phyloP scores from a whole-genome alignment of 2,888 invertebrate species.

The Lepetodrilus schrolli region DNA sequence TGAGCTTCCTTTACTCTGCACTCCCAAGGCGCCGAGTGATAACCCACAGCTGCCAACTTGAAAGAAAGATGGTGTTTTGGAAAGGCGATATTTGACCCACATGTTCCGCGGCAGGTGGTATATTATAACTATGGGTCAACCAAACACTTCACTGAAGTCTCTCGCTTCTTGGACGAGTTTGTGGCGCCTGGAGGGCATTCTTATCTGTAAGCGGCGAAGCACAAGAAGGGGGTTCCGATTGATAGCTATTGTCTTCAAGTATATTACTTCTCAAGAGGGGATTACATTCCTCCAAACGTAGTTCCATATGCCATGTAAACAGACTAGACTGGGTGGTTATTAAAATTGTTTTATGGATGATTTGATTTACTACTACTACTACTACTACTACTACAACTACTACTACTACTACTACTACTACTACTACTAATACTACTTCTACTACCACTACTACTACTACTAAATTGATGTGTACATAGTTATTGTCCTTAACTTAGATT shows the following conservation, averaged over 20 bases:
- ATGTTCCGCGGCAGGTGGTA: conserved; percentile 3
- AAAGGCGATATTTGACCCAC: conserved; percentile 21
- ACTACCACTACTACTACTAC: too few species aligned
- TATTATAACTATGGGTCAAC: conserved; percentile 13
- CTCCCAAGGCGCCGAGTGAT: not conserved
- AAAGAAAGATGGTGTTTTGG: conserved; percentile 10
- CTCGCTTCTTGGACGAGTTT: not conserved
- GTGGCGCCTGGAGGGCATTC: not conserved
- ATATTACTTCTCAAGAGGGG: too few species aligned
- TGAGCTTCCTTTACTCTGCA: not conserved
- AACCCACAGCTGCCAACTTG: not conserved
- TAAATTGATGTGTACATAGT: too few species aligned
- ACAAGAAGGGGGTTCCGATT: not conserved
- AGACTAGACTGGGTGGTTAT: too few species aligned
- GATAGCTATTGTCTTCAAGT: not conserved
- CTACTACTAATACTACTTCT: too few species aligned
- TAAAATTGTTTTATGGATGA: too few species aligned
- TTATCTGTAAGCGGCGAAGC: not conserved
- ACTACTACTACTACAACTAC: too few species aligned
- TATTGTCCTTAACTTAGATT: too few species aligned
- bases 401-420: too few species aligned
- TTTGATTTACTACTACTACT: too few species aligned
- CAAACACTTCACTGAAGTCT: not conserved
- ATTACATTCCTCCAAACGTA: too few species aligned
- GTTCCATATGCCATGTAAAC: too few species aligned